A percentile compares a stretch with the other conserved stretches of the same genome.
Evolutionary conservation across 2,797 vertebrate genomes (phyloP).

Genomic region (Anisognathus igniventris): DNA sequence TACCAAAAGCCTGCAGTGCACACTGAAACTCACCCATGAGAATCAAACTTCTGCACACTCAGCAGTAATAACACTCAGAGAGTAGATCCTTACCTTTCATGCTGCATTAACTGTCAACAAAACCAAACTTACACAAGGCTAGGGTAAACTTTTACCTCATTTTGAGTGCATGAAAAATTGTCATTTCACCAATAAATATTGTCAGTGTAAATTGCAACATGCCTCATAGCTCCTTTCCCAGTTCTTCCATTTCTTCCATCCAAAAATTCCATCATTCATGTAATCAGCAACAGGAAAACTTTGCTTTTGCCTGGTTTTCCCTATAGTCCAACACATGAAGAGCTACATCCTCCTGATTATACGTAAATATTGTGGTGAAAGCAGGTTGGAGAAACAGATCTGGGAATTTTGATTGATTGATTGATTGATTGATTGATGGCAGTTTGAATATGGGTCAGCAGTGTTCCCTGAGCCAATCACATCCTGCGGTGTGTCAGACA

Average conservation of each 20-base stretch:
- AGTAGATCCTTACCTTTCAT: background rate
- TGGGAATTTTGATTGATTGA: background rate
- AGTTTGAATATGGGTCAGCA: background rate
- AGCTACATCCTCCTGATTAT: background rate
- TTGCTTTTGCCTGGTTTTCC: background rate
- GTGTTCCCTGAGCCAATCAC: background rate
- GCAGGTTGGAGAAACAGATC: background rate
- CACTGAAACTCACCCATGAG: background rate
- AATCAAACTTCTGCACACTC: background rate
- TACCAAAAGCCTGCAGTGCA: background rate
- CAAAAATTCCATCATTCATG: background rate
- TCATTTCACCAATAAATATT: background rate
- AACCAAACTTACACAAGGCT: background rate
- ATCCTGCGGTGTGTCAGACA: background rate
- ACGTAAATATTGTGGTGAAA: background rate
- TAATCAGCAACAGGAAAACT: background rate
- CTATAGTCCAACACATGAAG: rapidly evolving
- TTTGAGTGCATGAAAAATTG: background rate
- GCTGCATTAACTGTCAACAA: background rate
- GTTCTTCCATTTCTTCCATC: background rate
- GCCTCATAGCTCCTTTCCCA: background rate
- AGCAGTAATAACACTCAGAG: background rate
- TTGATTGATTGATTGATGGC: background rate
- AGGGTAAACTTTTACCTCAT: background rate
- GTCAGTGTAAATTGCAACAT: background rate